Evolutionary conservation across 2,888 invertebrate genomes (phyloP).

Genomic region (Endomychus coccineus): DNA sequence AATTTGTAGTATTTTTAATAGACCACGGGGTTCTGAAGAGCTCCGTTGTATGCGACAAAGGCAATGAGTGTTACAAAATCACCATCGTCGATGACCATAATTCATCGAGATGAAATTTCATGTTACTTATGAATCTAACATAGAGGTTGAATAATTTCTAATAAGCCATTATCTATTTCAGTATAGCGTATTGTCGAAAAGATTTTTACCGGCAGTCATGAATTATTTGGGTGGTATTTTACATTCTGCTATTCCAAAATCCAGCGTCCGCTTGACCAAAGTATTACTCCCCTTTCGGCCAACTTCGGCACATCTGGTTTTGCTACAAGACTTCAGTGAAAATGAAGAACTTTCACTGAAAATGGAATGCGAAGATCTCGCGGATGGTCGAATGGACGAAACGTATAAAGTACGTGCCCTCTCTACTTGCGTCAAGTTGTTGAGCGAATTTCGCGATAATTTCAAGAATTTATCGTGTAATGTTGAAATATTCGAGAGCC

Average conservation of each 20-base stretch:
- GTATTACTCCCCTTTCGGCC: slow-evolving; percentile 62
- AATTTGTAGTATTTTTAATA: too few relatives aligned
- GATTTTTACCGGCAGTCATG: slow-evolving; percentile 72
- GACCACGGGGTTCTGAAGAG: too few relatives aligned
- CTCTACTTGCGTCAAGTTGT: slow-evolving; percentile 49
- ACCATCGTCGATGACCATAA: too few relatives aligned
- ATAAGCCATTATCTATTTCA: slow-evolving; percentile 38
- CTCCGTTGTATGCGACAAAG: too few relatives aligned
- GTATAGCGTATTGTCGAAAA: slow-evolving; percentile 70
- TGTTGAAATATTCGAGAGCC: slow-evolving; percentile 47
- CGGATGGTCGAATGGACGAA: slow-evolving; percentile 47
- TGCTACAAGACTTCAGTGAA: slow-evolving; percentile 44
- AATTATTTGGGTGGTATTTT: slow-evolving; percentile 73
- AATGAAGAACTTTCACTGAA: slow-evolving; percentile 32
- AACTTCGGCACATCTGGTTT: slow-evolving; percentile 45
- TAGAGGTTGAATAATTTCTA: neutral
- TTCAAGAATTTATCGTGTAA: slow-evolving; percentile 39
- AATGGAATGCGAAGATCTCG: slow-evolving; percentile 54
- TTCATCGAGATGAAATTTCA: too few relatives aligned
- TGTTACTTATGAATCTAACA: too few relatives aligned
- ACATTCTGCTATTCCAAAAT: slow-evolving; percentile 61
- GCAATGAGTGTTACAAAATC: too few relatives aligned
- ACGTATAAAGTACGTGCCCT: slow-evolving; percentile 60
- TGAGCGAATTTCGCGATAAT: slow-evolving; percentile 53
- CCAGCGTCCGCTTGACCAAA: slow-evolving; percentile 52